Base-by-base conservation (phyloP, 2,113 vertebrate genomes). In the Thymallus thymallus region DNA sequence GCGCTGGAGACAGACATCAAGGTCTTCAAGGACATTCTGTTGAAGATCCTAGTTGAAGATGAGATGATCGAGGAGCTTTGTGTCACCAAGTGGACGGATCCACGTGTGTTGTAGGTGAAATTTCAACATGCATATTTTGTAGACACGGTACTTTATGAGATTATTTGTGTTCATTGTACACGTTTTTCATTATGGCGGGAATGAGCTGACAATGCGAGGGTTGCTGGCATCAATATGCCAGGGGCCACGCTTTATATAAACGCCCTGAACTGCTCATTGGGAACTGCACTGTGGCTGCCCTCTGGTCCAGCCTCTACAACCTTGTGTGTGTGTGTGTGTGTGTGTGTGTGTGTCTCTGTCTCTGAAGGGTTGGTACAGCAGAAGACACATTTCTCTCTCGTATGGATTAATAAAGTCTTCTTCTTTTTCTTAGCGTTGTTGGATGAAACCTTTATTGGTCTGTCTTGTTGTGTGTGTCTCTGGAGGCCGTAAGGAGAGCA, bases 1-100 rank as follows among this genome's bases (percentile, higher is more conserved):
- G 97, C 98, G 89, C 90, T 99, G 86, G 98, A 99, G 91, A 99
- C 98, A 0, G 96, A 99, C 85, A 91, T 98, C 71, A 97, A 95
- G 82, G 95, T 98, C 76, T 99, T 98, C 83, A 98, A 95, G 89
- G 98, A 98, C 80, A 94, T 94, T 0, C 87, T 99, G 83, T 83
- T 98, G 88, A 94, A 98, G 89, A 95, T 99, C 77, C 89, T 99
- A 83, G 96, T 99, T 87, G 98, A 99, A 75, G 96, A 97, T 45
- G 96, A 98, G 85, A 82, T 96, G 35, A 93, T 99, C 79, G 97
- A 99, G 87, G 97, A 98, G 69, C 91, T 99, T 48, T 99, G 98
- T 77, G 89, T 99, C 0, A 96, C 94, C 68, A 99, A 98, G 85
- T 96, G 95, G 95, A 95, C 91, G 2, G 95, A 98, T 79, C 94